These are phyloP conservation scores for Acrossocheilus wenchowensis DNA, from an alignment of 2,797 vertebrate genomes.

Conservation along the genomic window DNA sequence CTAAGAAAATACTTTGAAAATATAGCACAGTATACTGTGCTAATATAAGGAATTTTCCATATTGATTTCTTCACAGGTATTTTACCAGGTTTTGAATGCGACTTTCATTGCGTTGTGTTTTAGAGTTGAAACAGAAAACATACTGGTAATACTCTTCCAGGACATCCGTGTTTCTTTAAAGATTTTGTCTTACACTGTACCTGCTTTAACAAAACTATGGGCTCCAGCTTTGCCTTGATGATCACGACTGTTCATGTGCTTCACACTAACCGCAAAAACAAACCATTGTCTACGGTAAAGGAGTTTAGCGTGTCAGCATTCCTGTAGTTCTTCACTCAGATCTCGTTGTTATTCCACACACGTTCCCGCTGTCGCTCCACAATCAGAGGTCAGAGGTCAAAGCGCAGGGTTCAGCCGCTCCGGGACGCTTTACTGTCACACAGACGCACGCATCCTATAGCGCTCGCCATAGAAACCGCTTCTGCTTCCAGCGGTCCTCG, in stretches of 20 bases:
- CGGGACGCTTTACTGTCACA: background rate
- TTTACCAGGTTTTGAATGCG: background rate
- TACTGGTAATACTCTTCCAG: background rate
- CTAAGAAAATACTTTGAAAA: background rate
- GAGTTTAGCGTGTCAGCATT: background rate
- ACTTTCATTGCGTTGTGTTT: background rate
- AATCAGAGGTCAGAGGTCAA: background rate
- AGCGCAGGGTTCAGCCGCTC: background rate
- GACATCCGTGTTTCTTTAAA: background rate
- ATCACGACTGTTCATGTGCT: background rate
- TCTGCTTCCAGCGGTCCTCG: background rate
- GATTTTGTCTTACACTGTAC: too few relatives aligned
- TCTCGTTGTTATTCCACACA: background rate
- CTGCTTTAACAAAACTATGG: too few relatives aligned
- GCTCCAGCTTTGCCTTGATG: background rate
- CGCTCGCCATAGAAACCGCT: background rate
- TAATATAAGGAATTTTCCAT: too few relatives aligned
- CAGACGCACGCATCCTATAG: background rate
- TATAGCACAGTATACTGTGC: too few relatives aligned
- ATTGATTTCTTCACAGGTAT: background rate
- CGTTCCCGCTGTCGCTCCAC: background rate
- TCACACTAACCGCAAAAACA: background rate
- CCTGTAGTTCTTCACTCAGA: background rate
- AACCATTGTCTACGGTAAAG: too few relatives aligned
- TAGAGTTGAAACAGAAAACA: background rate